phyloP scores from a whole-genome alignment of 2,113 vertebrate species.

The Mormyrus lacerda region DNA sequence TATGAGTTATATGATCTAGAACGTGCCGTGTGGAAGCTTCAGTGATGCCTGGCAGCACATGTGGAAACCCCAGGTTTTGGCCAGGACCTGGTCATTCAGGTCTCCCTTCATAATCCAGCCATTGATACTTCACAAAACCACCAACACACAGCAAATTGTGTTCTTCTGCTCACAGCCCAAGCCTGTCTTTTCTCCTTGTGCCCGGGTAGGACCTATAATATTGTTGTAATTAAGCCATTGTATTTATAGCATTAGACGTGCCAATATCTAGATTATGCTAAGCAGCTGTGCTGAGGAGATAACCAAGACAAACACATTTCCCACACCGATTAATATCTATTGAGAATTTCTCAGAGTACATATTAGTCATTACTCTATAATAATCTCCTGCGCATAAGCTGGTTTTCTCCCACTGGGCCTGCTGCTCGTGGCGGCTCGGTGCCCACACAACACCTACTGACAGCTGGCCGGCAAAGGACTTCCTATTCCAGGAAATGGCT shows the following conservation, averaged over 20 bases:
- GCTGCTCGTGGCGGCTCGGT: neutral
- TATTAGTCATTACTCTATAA: neutral
- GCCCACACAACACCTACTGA: neutral
- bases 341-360: neutral
- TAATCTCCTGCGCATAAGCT: neutral
- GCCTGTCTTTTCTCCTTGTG: neutral
- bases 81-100: neutral
- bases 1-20: neutral
- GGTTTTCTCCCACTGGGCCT: neutral
- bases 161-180: neutral
- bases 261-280: conserved; percentile 1
- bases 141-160: neutral
- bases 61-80: neutral
- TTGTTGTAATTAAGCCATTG: neutral
- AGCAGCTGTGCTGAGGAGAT: neutral
- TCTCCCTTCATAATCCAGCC: neutral
- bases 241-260: neutral
- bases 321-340: neutral
- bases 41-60: neutral
- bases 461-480: neutral
- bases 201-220: neutral
- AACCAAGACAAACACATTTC: neutral
- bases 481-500: neutral
- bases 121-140: neutral
- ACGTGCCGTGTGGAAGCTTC: neutral